Base-by-base conservation (phyloP, 2,888 invertebrate genomes). In the Caradrina kadenii region DNA sequence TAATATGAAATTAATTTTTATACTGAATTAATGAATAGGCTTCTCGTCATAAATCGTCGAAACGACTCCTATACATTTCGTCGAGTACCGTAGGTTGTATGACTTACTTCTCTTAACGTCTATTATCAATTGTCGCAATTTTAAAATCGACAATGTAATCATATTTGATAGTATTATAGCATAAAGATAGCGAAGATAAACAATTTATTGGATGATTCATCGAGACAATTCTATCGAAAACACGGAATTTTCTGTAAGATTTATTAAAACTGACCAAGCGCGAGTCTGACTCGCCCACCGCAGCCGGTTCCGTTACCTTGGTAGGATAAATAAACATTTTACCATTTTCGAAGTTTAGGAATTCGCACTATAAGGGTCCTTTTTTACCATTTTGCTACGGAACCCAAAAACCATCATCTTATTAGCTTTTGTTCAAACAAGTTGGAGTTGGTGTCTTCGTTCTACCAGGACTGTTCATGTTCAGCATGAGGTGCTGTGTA, bases 51-150 rank as follows among this genome's bases (percentile, higher is more conserved):
- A 31, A 42, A 17, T n/a, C 21, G 39, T 39, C 2, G n/a, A 48
- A 45, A 19, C 17, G 11, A 56, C 45, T 56, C 17, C 5, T 21
- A 31, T n/a, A 17, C 15, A 31, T 10, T 35, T 5, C 10, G 48
- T 21, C 35, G 50, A 58, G 22, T 17, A 50, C 15, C 1, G 6
- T 22, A 62, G 10, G 10, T n/a, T 15, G 10, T 53, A 35, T 35
- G 15, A 63, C 31, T 17, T 45, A 17, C 17, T 17, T 15, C 17
- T 45, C 45, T 17, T 31, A 49, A 49, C 13, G 11, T 21, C 26
- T 53, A 21, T 66, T 21, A 52, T 63, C 62, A 49, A 31, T 35
- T 31, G n/a, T 63, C 45, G 31, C 63, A 31, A 59, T 49, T n/a
- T 21, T 13, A 21, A 52, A 66, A 31, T 42, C 26, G 13, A 31